phyloP scores from a whole-genome alignment of 2,113 vertebrate species.

The Falcunculus frontatus region DNA sequence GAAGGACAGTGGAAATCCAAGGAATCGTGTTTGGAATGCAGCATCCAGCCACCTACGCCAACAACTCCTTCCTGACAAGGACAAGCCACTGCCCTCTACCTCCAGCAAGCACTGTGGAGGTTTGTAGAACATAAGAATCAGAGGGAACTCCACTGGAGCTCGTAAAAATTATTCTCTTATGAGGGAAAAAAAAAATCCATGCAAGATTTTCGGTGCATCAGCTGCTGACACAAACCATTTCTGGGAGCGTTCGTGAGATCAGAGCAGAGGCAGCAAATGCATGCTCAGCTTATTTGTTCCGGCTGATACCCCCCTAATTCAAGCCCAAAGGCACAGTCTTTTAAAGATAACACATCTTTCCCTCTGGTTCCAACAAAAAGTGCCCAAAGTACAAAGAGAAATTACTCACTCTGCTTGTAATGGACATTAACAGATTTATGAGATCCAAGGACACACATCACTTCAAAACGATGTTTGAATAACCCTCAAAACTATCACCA shows the following conservation, averaged over 20 bases:
- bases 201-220: slow-evolving; percentile 25
- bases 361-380: slow-evolving; percentile 54
- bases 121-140: not conserved
- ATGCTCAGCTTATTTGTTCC: slow-evolving; percentile 83
- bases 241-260: slow-evolving; percentile 67
- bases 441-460: not conserved
- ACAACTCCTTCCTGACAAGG: not conserved
- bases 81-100: not conserved
- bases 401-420: slow-evolving; percentile 62
- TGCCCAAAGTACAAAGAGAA: slow-evolving; percentile 76
- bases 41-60: not conserved
- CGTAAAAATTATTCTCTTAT: slow-evolving; percentile 35
- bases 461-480: slow-evolving; percentile 8
- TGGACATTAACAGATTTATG: slow-evolving; percentile 31
- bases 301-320: slow-evolving; percentile 83
- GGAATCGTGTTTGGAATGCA: not conserved
- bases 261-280: slow-evolving; percentile 69
- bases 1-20: not conserved
- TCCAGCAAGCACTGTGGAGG: not conserved
- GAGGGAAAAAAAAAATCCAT: slow-evolving; percentile 12
- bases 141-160: not conserved
- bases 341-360: slow-evolving; percentile 70
- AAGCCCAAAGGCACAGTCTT: slow-evolving; percentile 75
- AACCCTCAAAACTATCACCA: not conserved
- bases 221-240: slow-evolving; percentile 76